phyloP scores from a whole-genome alignment of 2,888 invertebrate species.

The Halocaridina rubra region DNA sequence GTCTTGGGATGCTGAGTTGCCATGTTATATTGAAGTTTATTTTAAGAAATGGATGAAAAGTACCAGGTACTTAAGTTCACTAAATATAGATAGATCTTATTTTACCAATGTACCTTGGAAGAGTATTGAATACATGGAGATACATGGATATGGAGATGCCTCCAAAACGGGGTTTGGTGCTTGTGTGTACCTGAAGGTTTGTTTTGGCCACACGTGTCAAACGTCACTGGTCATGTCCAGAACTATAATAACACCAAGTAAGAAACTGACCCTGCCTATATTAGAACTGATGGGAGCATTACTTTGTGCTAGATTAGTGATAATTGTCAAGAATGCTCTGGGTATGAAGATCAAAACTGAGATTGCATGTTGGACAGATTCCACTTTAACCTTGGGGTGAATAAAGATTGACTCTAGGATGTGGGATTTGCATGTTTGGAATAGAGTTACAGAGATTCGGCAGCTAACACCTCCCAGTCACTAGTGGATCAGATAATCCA shows the following conservation, averaged over 20 bases:
- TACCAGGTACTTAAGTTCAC: background rate
- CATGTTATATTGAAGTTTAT: background rate
- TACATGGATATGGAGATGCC: background rate
- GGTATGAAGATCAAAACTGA: too few relatives aligned
- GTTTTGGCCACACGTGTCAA: too few relatives aligned
- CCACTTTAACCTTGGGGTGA: conserved; percentile 12
- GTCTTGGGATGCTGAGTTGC: background rate
- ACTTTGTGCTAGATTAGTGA: too few relatives aligned
- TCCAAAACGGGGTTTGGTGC: too few relatives aligned
- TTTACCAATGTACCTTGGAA: too few relatives aligned
- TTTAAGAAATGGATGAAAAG: background rate
- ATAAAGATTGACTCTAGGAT: background rate
- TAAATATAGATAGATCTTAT: too few relatives aligned
- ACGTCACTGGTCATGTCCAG: background rate
- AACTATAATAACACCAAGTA: background rate
- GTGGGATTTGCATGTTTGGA: background rate
- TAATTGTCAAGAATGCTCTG: too few relatives aligned
- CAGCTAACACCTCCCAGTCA: background rate
- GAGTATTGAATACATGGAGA: background rate
- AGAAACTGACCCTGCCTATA: background rate
- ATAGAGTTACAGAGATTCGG: conserved; percentile 12
- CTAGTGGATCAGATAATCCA: too few relatives aligned
- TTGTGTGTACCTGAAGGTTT: too few relatives aligned
- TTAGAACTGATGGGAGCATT: too few relatives aligned
- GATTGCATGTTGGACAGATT: too few relatives aligned